Conservation (phyloP, 2,888 invertebrate species). For the Spatulosminthurus flaviceps region DNA sequence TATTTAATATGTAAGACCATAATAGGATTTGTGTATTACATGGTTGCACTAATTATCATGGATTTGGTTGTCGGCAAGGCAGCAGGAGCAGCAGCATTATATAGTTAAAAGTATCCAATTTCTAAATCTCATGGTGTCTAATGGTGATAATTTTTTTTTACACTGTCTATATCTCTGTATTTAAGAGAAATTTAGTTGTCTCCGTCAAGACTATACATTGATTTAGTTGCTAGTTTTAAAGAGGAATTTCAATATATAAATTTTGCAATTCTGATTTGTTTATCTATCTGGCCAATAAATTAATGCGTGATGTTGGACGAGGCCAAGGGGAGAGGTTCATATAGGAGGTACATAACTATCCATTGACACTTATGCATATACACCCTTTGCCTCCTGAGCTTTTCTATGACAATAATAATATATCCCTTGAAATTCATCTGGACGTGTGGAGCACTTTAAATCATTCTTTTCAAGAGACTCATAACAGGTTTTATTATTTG, state of each 20-base stretch:
- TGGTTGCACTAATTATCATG: neutral
- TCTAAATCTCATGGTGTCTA: neutral
- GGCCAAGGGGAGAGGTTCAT: slow-evolving; percentile 3
- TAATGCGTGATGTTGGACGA: slow-evolving; percentile 4
- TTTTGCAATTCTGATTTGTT: slow-evolving; percentile 10
- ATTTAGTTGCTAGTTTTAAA: neutral
- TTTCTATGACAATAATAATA: too few relatives aligned
- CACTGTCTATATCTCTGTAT: neutral
- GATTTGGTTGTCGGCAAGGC: slow-evolving; percentile 8
- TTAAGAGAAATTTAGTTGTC: neutral
- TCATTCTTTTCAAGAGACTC: too few relatives aligned
- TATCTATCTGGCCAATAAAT: slow-evolving; percentile 20
- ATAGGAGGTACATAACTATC: neutral
- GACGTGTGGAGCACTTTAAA: too few relatives aligned
- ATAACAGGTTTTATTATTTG: too few relatives aligned
- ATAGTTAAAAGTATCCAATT: too few relatives aligned
- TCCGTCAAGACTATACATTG: neutral
- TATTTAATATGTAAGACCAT: neutral
- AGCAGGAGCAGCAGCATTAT: too few relatives aligned
- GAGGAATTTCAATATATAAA: neutral
- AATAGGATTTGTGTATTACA: neutral
- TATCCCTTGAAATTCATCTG: too few relatives aligned
- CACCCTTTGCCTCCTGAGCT: too few relatives aligned
- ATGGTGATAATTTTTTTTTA: slow-evolving; percentile 9
- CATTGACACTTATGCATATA: neutral